A percentile compares a stretch with the other conserved stretches of the same genome.
These are phyloP conservation scores for Lycaena phlaeas DNA, from an alignment of 2,888 invertebrate species.

Conservation along the genomic window DNA sequence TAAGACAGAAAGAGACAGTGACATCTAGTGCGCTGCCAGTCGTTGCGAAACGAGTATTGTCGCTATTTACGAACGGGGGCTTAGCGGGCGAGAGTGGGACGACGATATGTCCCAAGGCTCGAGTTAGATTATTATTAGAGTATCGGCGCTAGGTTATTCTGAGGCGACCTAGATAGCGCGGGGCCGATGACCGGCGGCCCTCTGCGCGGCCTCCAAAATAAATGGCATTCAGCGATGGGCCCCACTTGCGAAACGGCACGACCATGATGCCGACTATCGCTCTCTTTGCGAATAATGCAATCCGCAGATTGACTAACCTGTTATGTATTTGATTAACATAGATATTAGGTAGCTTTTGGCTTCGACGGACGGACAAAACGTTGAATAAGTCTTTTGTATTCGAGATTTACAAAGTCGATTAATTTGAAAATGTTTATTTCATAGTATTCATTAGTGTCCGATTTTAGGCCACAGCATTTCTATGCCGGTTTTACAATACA, in stretches of 20 bases:
- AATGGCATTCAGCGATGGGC: slow-evolving; percentile 71
- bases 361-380: background rate
- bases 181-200: slow-evolving; percentile 72
- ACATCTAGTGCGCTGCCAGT: slow-evolving; percentile 39
- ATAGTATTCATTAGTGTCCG: too few relatives aligned
- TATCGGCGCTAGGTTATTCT: slow-evolving; percentile 73
- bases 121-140: slow-evolving; percentile 66
- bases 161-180: slow-evolving; percentile 69
- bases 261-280: slow-evolving; percentile 46
- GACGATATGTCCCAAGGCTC: slow-evolving; percentile 52
- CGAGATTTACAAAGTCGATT: too few relatives aligned
- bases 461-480: background rate
- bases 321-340: slow-evolving; percentile 2
- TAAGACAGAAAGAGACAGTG: slow-evolving; percentile 51
- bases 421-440: too few relatives aligned
- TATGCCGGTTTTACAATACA: background rate
- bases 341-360: background rate
- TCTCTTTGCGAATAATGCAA: slow-evolving; percentile 48
- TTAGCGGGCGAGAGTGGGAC: slow-evolving; percentile 55
- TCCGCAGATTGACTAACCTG: slow-evolving; percentile 33
- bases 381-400: too few relatives aligned
- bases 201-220: slow-evolving; percentile 70
- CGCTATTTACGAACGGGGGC: slow-evolving; percentile 37
- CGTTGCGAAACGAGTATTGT: slow-evolving; percentile 49
- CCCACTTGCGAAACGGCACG: slow-evolving; percentile 67